phyloP scores from a whole-genome alignment of 2,113 vertebrate genomes.

The Mustela nigripes region DNA sequence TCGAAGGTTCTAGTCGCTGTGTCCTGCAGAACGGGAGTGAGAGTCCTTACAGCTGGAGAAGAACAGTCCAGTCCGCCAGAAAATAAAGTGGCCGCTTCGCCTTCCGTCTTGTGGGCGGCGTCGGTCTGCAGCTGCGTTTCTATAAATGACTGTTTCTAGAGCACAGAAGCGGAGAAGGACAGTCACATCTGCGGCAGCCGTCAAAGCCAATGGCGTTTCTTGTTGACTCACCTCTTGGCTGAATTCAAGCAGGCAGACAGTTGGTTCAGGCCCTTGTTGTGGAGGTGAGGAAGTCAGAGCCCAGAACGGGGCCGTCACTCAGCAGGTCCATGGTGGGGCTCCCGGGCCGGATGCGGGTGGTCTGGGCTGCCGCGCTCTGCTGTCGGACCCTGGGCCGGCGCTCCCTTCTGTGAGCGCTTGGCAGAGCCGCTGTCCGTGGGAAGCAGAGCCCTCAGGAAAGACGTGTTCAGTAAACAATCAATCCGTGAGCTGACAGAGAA shows the following conservation, averaged over 20 bases:
- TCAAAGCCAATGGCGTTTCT: not conserved
- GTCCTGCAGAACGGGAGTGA: not conserved
- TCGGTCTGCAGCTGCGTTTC: not conserved
- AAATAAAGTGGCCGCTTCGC: not conserved
- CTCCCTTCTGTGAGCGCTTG: fast-evolving
- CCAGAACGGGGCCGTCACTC: not conserved
- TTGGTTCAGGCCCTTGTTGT: not conserved
- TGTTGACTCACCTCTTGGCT: not conserved
- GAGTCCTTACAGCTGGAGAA: not conserved
- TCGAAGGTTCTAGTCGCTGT: not conserved
- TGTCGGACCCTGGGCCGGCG: not conserved
- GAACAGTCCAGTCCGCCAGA: not conserved
- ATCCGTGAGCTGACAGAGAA: not conserved
- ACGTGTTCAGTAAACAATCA: not conserved
- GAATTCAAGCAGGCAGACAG: not conserved
- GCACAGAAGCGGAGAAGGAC: not conserved
- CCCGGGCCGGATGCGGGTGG: not conserved
- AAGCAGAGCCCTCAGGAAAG: not conserved
- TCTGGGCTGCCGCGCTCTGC: fast-evolving
- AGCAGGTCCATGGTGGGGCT: not conserved
- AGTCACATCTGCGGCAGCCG: not conserved
- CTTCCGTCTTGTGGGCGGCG: not conserved
- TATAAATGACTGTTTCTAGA: not conserved
- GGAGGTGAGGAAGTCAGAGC: not conserved
- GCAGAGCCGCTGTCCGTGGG: fast-evolving